These are phyloP conservation scores for Popillia japonica DNA, from an alignment of 1,140 invertebrate species.

Conservation along the genomic window DNA sequence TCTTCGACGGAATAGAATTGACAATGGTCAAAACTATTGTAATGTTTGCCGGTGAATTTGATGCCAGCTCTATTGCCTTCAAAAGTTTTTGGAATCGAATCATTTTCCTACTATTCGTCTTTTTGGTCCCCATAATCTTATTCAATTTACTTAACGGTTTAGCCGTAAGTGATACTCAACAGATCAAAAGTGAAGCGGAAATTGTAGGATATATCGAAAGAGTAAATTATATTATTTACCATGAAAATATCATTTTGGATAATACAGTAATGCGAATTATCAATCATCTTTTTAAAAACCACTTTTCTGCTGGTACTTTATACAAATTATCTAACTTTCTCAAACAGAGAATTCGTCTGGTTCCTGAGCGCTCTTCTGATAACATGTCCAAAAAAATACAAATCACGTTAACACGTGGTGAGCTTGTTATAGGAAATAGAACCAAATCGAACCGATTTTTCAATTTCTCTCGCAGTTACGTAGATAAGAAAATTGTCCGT, in stretches of 20 bases:
- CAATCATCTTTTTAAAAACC: too few species aligned
- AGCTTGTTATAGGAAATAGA: background rate
- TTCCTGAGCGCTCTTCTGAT: too few species aligned
- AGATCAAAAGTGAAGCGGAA: conserved; percentile 18
- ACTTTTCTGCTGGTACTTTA: background rate
- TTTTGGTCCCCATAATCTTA: conserved; percentile 80
- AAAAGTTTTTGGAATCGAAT: conserved; percentile 73
- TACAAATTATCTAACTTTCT: background rate
- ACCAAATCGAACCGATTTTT: background rate
- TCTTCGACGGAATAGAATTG: conserved; percentile 70
- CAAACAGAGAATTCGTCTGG: background rate
- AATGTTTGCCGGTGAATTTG: conserved; percentile 86
- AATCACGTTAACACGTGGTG: background rate
- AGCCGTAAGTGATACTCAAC: conserved; percentile 58
- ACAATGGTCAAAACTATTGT: conserved; percentile 82
- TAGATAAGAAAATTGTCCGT: background rate
- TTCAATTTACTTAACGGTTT: conserved; percentile 84
- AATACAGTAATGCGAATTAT: too few species aligned
- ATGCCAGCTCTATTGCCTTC: conserved; percentile 79
- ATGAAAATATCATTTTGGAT: too few species aligned
- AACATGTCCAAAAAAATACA: background rate
- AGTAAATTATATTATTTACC: background rate
- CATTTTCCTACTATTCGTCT: conserved; percentile 80
- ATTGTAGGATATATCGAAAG: background rate
- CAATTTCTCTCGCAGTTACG: background rate